These are phyloP conservation scores for Aphrocallistes beatrix DNA, from an alignment of 37 sponge, comb jelly and placozoan genomes.

Conservation along the genomic window DNA sequence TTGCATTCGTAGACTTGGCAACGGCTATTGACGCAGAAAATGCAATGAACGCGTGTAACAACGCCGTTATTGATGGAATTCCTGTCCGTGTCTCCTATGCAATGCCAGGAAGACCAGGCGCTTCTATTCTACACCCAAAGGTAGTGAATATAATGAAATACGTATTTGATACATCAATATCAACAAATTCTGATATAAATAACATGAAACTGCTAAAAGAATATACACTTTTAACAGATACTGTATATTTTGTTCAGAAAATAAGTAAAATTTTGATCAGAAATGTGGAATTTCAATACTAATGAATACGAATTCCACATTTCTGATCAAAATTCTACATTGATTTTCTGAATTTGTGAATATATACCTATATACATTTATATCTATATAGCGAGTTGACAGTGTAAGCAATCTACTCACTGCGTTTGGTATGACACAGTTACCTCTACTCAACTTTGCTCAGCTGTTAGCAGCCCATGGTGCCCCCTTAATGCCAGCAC, in stretches of 20 bases:
- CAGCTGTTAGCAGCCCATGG: neutral
- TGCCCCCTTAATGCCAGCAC: neutral
- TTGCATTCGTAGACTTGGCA: constrained; percentile 68
- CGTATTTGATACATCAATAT: too few species aligned
- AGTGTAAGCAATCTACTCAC: neutral
- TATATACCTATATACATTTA: neutral
- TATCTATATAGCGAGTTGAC: neutral
- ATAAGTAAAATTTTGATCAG: too few species aligned
- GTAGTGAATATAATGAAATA: too few species aligned
- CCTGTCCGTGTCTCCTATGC: constrained; percentile 57
- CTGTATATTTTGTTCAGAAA: too few species aligned
- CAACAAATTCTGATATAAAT: too few species aligned
- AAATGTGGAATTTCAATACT: too few species aligned
- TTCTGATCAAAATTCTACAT: too few species aligned
- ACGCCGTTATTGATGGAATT: constrained; percentile 23
- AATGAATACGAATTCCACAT: too few species aligned
- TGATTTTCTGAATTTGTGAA: too few species aligned
- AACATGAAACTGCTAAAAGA: too few species aligned
- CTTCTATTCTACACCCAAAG: constrained; percentile 52
- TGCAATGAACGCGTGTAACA: constrained; percentile 35
- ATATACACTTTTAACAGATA: too few species aligned
- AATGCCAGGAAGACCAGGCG: constrained; percentile 70
- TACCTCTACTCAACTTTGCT: neutral
- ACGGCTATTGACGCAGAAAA: constrained; percentile 40
- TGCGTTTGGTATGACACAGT: neutral